phyloP scores from a whole-genome alignment of 2,113 vertebrate species.

The Dendropsophus ebraccatus region DNA sequence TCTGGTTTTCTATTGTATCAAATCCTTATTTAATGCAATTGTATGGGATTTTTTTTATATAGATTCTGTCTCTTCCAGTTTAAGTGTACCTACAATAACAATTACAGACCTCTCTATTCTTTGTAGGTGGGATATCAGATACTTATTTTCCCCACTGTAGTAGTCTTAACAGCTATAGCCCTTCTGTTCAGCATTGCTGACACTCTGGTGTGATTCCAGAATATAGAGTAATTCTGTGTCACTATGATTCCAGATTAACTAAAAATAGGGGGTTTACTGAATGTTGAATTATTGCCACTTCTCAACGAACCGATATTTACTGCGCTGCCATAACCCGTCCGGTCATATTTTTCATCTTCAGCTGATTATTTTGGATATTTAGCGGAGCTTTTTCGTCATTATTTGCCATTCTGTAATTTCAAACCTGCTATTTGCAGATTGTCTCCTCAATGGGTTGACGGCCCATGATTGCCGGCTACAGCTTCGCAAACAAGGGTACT shows the following conservation, averaged over 20 bases:
- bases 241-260: background rate
- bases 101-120: too few species aligned
- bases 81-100: too few species aligned
- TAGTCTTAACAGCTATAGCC: too few species aligned
- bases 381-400: background rate
- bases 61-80: too few species aligned
- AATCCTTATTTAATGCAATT: too few species aligned
- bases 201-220: background rate
- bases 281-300: background rate
- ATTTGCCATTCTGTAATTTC: background rate
- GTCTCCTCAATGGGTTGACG: background rate
- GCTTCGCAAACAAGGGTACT: conserved; percentile 1
- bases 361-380: background rate
- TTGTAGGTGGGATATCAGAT: too few species aligned
- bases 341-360: background rate
- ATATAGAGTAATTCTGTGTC: background rate
- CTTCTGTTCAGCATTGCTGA: too few species aligned
- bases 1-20: too few species aligned
- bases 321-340: background rate
- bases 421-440: background rate
- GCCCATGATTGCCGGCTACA: background rate
- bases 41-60: too few species aligned
- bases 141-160: too few species aligned
- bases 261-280: background rate
- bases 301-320: background rate